phyloP scores from a whole-genome alignment of 2,888 invertebrate species.

The Apamea epomidion region DNA sequence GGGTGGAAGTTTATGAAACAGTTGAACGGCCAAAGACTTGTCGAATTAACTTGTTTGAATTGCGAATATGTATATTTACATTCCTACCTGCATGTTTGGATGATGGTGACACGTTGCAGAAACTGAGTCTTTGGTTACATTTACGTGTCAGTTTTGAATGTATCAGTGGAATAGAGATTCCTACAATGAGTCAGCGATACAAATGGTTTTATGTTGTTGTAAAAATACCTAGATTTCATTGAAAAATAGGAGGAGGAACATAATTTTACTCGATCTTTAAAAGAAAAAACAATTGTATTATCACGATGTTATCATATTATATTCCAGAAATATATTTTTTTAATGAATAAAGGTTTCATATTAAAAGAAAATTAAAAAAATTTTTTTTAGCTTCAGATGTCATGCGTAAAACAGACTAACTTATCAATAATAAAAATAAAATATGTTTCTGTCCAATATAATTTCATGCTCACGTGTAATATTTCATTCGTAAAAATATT shows the following conservation, averaged over 20 bases:
- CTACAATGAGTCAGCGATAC: not conserved
- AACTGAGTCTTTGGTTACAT: too few species aligned
- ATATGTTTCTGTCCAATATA: not conserved
- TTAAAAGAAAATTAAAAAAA: not conserved
- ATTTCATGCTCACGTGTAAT: slow-evolving; percentile 1
- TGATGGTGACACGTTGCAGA: slow-evolving; percentile 9
- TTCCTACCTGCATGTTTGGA: not conserved
- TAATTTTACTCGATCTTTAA: not conserved
- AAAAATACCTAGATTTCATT: not conserved
- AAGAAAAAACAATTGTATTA: not conserved
- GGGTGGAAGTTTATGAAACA: slow-evolving; percentile 62
- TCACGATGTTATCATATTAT: not conserved
- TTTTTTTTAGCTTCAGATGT: too few species aligned
- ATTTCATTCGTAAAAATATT: slow-evolving; percentile 13
- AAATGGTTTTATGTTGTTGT: not conserved
- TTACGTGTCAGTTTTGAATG: not conserved
- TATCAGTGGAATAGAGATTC: not conserved
- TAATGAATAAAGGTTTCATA: not conserved
- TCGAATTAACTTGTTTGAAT: slow-evolving; percentile 46
- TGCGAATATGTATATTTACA: slow-evolving; percentile 23
- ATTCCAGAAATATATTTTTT: not conserved
- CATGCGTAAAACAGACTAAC: too few species aligned
- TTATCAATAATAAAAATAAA: not conserved
- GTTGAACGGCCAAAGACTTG: slow-evolving; percentile 51
- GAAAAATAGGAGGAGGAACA: not conserved